Evolutionary conservation across 2,888 invertebrate genomes (phyloP).

Genomic region (Acleris cristana): DNA sequence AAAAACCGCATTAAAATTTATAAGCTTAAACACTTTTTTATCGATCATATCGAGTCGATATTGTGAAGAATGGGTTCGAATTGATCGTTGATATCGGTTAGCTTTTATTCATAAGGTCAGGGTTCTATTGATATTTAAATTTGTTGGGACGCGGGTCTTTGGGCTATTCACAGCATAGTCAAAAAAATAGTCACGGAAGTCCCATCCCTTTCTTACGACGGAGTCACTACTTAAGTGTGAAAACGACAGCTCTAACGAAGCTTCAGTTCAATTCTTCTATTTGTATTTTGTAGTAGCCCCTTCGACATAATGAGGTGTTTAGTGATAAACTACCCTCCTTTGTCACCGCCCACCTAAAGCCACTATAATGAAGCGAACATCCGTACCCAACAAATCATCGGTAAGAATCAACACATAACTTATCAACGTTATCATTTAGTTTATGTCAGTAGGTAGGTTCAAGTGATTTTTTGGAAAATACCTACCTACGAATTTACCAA

Average conservation of each 20-base stretch:
- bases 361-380: conserved; percentile 54
- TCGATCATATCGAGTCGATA: conserved; percentile 31
- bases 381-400: conserved; percentile 47
- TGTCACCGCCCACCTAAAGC: conserved; percentile 65
- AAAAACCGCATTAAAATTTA: conserved; percentile 30
- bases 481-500: too few relatives aligned
- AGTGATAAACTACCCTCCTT: conserved; percentile 71
- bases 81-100: conserved; percentile 26
- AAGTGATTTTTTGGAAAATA: too few relatives aligned
- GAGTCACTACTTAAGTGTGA: too few relatives aligned
- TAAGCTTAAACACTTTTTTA: conserved; percentile 26
- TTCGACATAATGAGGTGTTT: conserved; percentile 58
- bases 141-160: conserved; percentile 54
- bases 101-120: conserved; percentile 25
- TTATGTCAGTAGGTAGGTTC: too few relatives aligned
- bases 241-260: too few relatives aligned
- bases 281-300: background rate
- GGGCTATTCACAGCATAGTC: conserved; percentile 21
- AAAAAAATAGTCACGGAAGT: too few relatives aligned
- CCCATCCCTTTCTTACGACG: too few relatives aligned
- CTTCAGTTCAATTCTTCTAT: too few relatives aligned
- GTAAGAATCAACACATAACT: background rate
- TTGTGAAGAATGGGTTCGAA: conserved; percentile 20
- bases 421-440: background rate
- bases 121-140: conserved; percentile 52